Percentiles rank a stretch among this genome's conserved stretches.
Conservation (phyloP, 2,113 vertebrate species). For the Scalopus aquaticus region DNA sequence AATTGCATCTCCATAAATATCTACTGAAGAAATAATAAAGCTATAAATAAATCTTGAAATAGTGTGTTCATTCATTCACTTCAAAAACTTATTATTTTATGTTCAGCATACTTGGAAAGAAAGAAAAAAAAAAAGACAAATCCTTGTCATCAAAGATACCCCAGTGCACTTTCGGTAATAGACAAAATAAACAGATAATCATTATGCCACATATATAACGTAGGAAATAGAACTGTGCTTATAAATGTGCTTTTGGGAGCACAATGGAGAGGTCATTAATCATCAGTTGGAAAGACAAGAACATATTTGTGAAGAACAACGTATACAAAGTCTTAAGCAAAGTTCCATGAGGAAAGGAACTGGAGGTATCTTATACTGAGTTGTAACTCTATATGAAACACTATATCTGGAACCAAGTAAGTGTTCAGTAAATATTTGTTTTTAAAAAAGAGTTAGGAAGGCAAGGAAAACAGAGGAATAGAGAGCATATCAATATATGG, state of each 20-base stretch:
- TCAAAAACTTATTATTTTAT: background rate
- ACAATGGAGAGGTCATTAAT: background rate
- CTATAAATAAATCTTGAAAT: background rate
- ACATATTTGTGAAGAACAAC: background rate
- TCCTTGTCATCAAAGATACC: background rate
- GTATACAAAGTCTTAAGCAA: too few species aligned
- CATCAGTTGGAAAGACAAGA: background rate
- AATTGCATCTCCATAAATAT: background rate
- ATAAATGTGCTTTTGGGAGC: background rate
- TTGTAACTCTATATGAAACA: background rate
- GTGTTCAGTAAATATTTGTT: background rate
- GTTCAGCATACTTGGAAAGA: background rate
- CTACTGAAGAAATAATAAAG: background rate
- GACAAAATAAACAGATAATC: background rate
- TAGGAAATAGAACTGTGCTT: background rate
- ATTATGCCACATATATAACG: background rate
- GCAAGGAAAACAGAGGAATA: background rate
- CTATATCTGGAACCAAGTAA: background rate
- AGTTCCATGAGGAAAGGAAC: background rate
- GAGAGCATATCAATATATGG: background rate
- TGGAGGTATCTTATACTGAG: background rate
- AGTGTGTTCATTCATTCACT: background rate
- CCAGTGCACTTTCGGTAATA: background rate
- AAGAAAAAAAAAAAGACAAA: background rate
- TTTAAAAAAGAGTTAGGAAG: background rate